Base-by-base conservation (phyloP, 2,888 invertebrate species). In the Tetanocera ferruginea region DNA sequence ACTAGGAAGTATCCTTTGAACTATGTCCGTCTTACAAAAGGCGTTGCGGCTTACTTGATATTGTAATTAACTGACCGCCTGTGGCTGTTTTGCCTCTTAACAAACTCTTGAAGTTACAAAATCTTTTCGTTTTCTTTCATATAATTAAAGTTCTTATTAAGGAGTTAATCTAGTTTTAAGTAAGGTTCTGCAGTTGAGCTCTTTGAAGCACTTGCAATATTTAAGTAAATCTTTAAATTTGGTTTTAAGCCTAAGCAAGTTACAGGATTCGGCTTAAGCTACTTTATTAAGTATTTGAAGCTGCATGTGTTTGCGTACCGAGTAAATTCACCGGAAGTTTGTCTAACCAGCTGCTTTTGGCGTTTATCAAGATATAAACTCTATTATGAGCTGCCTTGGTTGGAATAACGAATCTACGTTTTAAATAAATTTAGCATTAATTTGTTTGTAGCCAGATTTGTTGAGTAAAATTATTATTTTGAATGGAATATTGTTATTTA, bases 31-130 rank as follows among this genome's bases (percentile, higher is more conserved):
- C 57, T 55, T 34, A 55, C 43, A 60, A 49, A 62, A 49, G 43
- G 73, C 62, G 49, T 28, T 49, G 73, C 62, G 73, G 73, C 62
- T 43, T 62, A 73, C 49, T 60, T 73, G 73, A 43, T 62, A 62
- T 73, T 62, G 43, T 62, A 62, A 73, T 73, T 60, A 72, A 72
- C 60, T 60, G 73, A 73, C 73, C 73, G 62, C 73, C 73, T 60
- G 73, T 19, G 73, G 73, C 60, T 62, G 49, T 49, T 17, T 17
- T 31, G 23, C 23, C 9, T n/a, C 67, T 55, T 55, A n/a, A 23
- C 55, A 3, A n/a, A 55, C 55, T 55, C 55, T 55, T 55, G n/a
- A 19, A 55, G 55, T 19, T 55, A 55, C 2, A 34, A 66, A 66
- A 66, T 14, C 43, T 73, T 25, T 57, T 51, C 11, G 3, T 43